Evolutionary conservation across 2,113 vertebrate species (phyloP).

Genomic region (Centropus unirufus): DNA sequence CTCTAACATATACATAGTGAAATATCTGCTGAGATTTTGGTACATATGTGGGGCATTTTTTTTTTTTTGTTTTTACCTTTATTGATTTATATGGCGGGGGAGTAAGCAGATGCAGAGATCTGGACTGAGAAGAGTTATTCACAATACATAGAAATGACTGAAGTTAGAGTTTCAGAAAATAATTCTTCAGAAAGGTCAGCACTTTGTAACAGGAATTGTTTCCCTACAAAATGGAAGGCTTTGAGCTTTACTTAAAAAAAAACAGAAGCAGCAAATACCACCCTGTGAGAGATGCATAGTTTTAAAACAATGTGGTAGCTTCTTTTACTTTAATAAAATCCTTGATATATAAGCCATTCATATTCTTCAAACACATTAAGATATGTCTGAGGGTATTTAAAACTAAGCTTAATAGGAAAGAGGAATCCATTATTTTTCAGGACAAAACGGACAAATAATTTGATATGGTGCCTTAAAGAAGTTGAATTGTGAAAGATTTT

Average conservation of each 20-base stretch:
- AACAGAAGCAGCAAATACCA: background rate
- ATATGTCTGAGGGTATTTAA: constrained; percentile 40
- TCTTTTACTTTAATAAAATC: constrained; percentile 21
- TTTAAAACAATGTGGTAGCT: constrained; percentile 4
- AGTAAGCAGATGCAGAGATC: background rate
- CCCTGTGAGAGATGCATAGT: background rate
- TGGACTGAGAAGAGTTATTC: background rate
- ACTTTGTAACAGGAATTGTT: background rate
- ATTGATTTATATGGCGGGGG: background rate
- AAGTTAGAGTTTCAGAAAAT: background rate
- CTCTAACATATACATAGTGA: background rate
- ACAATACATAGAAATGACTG: background rate
- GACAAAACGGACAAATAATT: constrained; percentile 49
- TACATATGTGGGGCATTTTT: no score
- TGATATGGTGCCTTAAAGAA: constrained; percentile 36
- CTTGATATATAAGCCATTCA: constrained; percentile 10
- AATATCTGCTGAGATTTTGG: background rate
- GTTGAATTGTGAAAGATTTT: constrained; percentile 16
- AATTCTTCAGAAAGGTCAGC: background rate
- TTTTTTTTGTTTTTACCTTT: background rate
- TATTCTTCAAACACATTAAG: constrained; percentile 25
- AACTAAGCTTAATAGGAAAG: constrained; percentile 43
- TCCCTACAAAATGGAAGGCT: background rate
- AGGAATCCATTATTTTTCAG: constrained; percentile 48
- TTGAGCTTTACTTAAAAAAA: background rate